These are phyloP conservation scores for Acleris cristana DNA, from an alignment of 2,888 invertebrate species.

Conservation along the genomic window DNA sequence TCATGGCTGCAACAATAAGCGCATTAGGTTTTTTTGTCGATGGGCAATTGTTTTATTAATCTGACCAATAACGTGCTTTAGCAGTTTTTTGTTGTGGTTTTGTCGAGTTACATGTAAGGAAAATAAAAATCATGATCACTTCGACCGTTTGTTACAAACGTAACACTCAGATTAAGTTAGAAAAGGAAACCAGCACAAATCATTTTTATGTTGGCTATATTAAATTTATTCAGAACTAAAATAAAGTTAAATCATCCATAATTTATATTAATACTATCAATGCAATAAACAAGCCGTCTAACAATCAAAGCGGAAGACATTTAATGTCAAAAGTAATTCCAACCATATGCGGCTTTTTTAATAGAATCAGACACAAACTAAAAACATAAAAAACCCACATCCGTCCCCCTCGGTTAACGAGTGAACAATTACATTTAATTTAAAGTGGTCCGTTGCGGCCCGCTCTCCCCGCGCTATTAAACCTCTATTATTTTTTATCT, in stretches of 20 bases:
- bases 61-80: constrained; percentile 23
- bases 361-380: constrained; percentile 21
- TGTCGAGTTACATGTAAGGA: not conserved
- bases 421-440: constrained; percentile 84
- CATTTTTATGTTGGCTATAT: too few relatives aligned
- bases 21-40: constrained; percentile 53
- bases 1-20: constrained; percentile 57
- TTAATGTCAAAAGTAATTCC: constrained; percentile 33
- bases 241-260: too few relatives aligned
- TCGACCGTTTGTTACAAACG: too few relatives aligned
- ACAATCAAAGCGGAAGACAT: constrained; percentile 33
- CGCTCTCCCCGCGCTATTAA: constrained; percentile 56
- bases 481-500: constrained; percentile 57
- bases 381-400: constrained; percentile 39
- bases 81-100: constrained; percentile 1
- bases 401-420: constrained; percentile 68
- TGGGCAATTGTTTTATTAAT: constrained; percentile 35
- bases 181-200: too few relatives aligned
- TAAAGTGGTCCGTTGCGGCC: constrained; percentile 77
- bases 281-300: not conserved
- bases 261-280: not conserved
- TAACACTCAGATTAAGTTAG: too few relatives aligned
- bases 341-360: constrained; percentile 31
- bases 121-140: too few relatives aligned
- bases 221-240: too few relatives aligned